Conservation (phyloP, 2,888 invertebrate species). For the Cantharis nigra region DNA sequence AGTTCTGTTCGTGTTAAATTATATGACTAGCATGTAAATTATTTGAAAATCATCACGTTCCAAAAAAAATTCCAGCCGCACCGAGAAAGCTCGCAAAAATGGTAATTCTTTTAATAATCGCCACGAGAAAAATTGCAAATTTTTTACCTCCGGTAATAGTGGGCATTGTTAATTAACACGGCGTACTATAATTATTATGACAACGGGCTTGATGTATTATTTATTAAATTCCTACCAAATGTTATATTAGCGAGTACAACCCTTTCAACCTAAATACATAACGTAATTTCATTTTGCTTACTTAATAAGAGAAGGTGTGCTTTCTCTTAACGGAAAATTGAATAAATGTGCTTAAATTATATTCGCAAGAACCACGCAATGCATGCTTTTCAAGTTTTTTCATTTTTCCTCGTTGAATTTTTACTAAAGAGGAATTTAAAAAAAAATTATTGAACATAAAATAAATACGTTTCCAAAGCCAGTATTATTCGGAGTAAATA, state of each 20-base stretch:
- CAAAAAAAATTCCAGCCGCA: not conserved
- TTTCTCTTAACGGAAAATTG: not conserved
- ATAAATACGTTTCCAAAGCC: no score
- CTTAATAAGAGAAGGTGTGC: not conserved
- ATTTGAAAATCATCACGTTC: conserved; percentile 6
- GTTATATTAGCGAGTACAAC: not conserved
- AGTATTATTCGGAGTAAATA: no score
- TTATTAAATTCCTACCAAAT: conserved; percentile 1
- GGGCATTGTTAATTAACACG: not conserved
- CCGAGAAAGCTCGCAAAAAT: conserved; percentile 12
- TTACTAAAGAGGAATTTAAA: not conserved
- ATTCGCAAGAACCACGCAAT: not conserved
- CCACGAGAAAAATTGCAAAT: not conserved
- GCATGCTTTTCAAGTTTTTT: not conserved
- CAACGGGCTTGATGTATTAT: not conserved
- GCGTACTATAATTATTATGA: not conserved
- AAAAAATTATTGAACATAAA: no score
- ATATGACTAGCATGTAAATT: conserved; percentile 22
- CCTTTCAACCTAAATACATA: conserved; percentile 1
- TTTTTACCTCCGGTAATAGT: not conserved
- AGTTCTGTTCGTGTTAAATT: conserved; percentile 16
- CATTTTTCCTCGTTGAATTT: not conserved
- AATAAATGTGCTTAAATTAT: not conserved
- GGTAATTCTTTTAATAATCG: not conserved
- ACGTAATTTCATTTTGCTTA: not conserved